A percentile compares a stretch with the other conserved stretches of the same genome.
Evolutionary conservation across 2,113 vertebrate genomes (phyloP).

Genomic region (Lasiurus cinereus): DNA sequence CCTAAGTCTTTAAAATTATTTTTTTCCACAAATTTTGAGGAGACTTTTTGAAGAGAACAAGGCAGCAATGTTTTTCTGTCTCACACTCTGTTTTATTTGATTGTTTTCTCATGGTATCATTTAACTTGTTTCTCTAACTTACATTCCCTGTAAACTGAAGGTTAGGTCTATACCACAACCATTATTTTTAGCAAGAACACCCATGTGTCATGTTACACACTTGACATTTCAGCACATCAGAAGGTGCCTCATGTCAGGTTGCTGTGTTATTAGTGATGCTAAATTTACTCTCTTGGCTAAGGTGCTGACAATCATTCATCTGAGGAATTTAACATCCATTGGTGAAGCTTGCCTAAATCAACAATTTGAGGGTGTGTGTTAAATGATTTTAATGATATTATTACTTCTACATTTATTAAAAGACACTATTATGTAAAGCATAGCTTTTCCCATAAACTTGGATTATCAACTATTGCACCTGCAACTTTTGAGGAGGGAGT

Average conservation of each 20-base stretch:
- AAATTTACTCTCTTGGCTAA: not conserved
- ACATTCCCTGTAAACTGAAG: not conserved
- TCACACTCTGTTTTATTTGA: too few species aligned
- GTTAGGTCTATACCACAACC: too few species aligned
- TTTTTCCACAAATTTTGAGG: too few species aligned
- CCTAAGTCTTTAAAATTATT: not conserved
- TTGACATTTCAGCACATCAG: not conserved
- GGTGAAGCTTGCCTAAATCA: not conserved
- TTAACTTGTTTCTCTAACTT: too few species aligned
- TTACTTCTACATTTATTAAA: not conserved
- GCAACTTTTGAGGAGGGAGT: not conserved
- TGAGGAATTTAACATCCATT: not conserved
- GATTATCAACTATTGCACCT: not conserved
- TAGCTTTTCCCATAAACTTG: not conserved
- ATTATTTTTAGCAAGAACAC: constrained; percentile 5
- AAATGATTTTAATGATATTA: not conserved
- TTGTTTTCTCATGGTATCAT: not conserved
- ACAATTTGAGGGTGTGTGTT: not conserved
- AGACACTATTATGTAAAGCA: not conserved
- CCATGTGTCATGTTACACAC: not conserved
- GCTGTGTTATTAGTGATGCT: not conserved
- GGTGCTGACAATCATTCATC: not conserved
- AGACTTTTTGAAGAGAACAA: not conserved
- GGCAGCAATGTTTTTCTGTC: not conserved
- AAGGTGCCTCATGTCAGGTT: not conserved